Percentiles rank a stretch among this genome's conserved stretches.
Conservation (phyloP, 2,888 invertebrate genomes). For the Eurytoma adleriae region DNA sequence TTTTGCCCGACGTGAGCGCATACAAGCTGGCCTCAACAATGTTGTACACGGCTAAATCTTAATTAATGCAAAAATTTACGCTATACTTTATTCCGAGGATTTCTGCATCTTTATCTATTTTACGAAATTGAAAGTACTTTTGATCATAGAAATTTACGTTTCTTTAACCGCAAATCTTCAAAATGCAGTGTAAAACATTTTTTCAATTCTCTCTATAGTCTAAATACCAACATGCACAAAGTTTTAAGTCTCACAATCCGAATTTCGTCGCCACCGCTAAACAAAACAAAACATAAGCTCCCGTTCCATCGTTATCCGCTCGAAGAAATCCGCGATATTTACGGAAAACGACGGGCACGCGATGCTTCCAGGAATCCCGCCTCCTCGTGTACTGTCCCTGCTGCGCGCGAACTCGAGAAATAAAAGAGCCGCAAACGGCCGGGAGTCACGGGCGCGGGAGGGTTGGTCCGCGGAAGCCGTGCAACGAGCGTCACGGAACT, state of each 20-base stretch:
- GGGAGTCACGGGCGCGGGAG: slow-evolving; percentile 51
- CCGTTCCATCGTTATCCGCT: not conserved
- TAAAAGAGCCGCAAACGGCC: slow-evolving; percentile 56
- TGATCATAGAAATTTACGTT: too few species aligned
- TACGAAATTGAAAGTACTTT: not conserved
- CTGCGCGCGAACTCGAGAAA: slow-evolving; percentile 27
- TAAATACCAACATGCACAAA: too few species aligned
- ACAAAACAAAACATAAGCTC: not conserved
- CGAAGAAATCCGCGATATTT: slow-evolving; percentile 32
- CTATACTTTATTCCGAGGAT: too few species aligned
- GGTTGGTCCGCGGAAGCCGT: slow-evolving; percentile 46
- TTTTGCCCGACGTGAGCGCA: not conserved
- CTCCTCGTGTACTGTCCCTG: not conserved
- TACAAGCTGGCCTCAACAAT: slow-evolving; percentile 13
- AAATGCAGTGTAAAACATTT: too few species aligned
- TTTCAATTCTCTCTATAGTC: not conserved
- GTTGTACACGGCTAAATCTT: not conserved
- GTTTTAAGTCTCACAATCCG: not conserved
- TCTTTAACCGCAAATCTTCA: too few species aligned
- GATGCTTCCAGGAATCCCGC: slow-evolving; percentile 66
- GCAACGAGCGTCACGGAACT: slow-evolving; percentile 72
- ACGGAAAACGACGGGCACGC: slow-evolving; percentile 52
- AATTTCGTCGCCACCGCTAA: not conserved
- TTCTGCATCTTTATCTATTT: not conserved
- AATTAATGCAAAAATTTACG: slow-evolving; percentile 15